Base-by-base conservation (phyloP, 2,888 invertebrate genomes). In the Anarsia innoxiella region DNA sequence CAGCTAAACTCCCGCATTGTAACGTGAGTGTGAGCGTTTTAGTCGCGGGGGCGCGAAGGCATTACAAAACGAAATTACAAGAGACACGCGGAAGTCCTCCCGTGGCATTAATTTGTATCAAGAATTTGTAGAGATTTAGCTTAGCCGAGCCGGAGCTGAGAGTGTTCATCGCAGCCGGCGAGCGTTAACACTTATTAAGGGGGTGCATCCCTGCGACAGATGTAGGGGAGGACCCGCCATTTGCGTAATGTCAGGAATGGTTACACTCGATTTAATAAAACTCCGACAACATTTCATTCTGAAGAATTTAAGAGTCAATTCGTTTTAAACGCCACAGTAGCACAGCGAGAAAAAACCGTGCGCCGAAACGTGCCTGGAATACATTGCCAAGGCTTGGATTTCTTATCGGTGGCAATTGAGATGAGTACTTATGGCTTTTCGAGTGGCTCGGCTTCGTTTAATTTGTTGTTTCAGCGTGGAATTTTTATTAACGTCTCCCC, bases 211-310 rank as follows among this genome's bases (percentile, higher is more conserved):
- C 78, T 66, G 78, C 83, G 82, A 83, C 83, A 83, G 83, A 84
- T 82, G 84, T 83, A 82, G 76, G 83, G 84, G 83, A 76, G 82
- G 79, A 61, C 68, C 72, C 75, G 74, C 80, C 83, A 82, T 83
- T 83, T 83, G 79, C 82, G 78, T 83, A 83, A 84, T 80, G 80
- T 74, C 67, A 79, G 78, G 78, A 83, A 82, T 82, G 82, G 83
- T 83, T 82, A 82, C 83, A 83, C 82, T 83, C 84, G 82, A 83
- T 84, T 84, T 84, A 84, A 84, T 83, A 84, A 83, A 84, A 84
- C 75, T 83, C 79, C 68, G 68, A 77, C 82, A 79, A 72, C 80
- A 78, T 82, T 83, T 79, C 79, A 78, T 83, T 82, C 67, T 76
- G 74, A 77, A 75, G 80, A 83, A 82, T 83, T 83, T 82, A 80